Percentiles rank a stretch among this genome's conserved stretches.
These are phyloP conservation scores for Spea multiplicata DNA, from an alignment of 2,113 vertebrate genomes.

Conservation along the genomic window DNA sequence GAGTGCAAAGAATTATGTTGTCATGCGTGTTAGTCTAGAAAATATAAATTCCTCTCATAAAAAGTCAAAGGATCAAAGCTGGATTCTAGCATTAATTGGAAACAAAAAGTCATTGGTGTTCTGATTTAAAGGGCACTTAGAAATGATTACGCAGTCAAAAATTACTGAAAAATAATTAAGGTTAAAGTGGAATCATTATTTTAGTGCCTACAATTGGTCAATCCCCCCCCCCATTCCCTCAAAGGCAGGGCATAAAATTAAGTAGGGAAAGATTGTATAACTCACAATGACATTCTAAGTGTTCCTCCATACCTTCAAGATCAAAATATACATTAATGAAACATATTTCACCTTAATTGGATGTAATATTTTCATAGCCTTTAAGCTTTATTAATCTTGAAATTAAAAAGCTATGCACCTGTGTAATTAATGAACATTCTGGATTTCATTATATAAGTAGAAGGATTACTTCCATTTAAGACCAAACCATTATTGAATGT, in stretches of 20 bases:
- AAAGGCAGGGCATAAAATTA: constrained; percentile 52
- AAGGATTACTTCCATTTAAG: constrained; percentile 38
- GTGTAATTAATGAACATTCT: constrained; percentile 39
- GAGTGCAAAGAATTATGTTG: constrained; percentile 67
- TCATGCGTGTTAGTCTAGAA: constrained; percentile 69
- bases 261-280: constrained; percentile 49
- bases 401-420: constrained; percentile 34
- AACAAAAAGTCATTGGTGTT: constrained; percentile 65
- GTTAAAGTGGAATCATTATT: constrained; percentile 55
- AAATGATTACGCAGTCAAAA: constrained; percentile 55
- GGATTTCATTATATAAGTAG: constrained; percentile 10
- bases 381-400: constrained; percentile 51
- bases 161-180: constrained; percentile 55
- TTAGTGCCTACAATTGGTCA: constrained; percentile 51
- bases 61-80: constrained; percentile 67
- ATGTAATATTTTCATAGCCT: constrained; percentile 55
- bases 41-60: constrained; percentile 70
- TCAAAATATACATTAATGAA: constrained; percentile 51
- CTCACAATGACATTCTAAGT: constrained; percentile 48
- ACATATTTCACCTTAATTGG: constrained; percentile 56
- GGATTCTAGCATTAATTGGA: constrained; percentile 69
- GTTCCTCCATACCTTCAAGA: constrained; percentile 52
- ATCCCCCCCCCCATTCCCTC: constrained; percentile 36
- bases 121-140: constrained; percentile 68
- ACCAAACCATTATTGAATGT: constrained; percentile 42